Conservation (phyloP, 2,797 vertebrate species). For the Chelidonichthys spinosus region DNA sequence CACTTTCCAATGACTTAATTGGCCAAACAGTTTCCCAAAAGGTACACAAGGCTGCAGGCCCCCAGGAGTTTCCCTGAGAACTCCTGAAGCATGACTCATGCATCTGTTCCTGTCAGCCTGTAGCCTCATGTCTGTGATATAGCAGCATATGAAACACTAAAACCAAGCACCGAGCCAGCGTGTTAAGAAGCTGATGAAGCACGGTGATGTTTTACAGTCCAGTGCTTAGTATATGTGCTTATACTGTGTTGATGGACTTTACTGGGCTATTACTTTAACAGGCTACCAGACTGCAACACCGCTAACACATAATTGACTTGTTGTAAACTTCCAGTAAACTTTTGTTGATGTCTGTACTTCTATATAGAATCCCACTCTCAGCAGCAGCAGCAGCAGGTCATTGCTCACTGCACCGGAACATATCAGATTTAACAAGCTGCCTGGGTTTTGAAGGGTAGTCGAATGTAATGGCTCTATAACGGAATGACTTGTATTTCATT, state of each 20-base stretch:
- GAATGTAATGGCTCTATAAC: conserved; percentile 45
- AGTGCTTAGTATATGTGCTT: conserved; percentile 35
- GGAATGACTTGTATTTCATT: conserved; percentile 61
- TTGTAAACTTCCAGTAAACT: conserved; percentile 63
- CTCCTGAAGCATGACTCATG: conserved; percentile 40
- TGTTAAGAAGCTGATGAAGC: conserved; percentile 51
- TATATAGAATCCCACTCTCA: conserved; percentile 1
- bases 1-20: background rate
- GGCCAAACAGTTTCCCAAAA: conserved; percentile 2
- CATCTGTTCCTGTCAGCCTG: conserved; percentile 31
- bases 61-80: background rate
- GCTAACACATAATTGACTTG: conserved; percentile 42
- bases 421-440: conserved; percentile 65
- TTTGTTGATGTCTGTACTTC: conserved; percentile 23
- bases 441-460: conserved; percentile 57
- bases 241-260: conserved; percentile 43
- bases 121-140: conserved; percentile 11
- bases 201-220: conserved; percentile 38
- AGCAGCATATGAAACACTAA: conserved; percentile 5
- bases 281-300: conserved; percentile 17
- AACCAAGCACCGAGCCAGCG: background rate
- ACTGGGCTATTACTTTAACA: conserved; percentile 60
- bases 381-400: conserved; percentile 23
- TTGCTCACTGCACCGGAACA: conserved; percentile 43
- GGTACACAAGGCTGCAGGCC: background rate